Evolutionary conservation across 2,113 vertebrate species (phyloP), one percentile per base, ranked within the genome.

Genomic region (Pseudonaja textilis): DNA sequence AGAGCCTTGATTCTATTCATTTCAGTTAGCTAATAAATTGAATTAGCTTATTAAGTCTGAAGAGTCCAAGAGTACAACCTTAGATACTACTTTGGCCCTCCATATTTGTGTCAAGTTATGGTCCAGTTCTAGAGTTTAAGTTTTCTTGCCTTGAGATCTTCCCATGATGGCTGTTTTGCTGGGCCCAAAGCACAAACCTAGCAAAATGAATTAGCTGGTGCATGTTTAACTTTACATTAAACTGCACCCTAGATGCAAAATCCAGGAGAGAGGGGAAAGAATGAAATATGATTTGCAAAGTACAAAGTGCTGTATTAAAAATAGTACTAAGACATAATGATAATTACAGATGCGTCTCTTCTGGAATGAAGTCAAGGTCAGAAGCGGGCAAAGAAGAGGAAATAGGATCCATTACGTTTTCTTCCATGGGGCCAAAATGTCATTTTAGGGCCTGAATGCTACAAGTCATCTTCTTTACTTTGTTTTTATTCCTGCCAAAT

Each of bases 351-450:
- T 42, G 88, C n/a, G 45, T 23, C 45, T 45, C 47, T 54, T 34
- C 54, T 86, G 74, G 69, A 42, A 8, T 26, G 29, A n/a, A 86
- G 29, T 85, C 69, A 90, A 61, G 29, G 56, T 10, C 88, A 59
- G 39, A 81, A 64, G 34, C 45, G 34, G 87, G 39, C 87, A 92
- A 39, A 47, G 55, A 42, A 57, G 64, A 54, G 57, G 56, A 25
- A 85, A 29, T 85, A 42, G 81, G 29, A 69, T n/a, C 57, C 29
- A 16, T 89, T 69, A 90, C 45, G 22, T 61, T 86, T 93, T 93
- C 91, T 93, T 90, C 74, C 88, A 42, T 69, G 57, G 57, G 86
- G 91, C 86, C 91, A 59, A 90, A 93, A 90, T 61, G 55, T 89
- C 74, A 39, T 39, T 92, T 89, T 26, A 89, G 69, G 74, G 42